Conservation (phyloP, 2,797 vertebrate genomes). For the Alca torda region DNA sequence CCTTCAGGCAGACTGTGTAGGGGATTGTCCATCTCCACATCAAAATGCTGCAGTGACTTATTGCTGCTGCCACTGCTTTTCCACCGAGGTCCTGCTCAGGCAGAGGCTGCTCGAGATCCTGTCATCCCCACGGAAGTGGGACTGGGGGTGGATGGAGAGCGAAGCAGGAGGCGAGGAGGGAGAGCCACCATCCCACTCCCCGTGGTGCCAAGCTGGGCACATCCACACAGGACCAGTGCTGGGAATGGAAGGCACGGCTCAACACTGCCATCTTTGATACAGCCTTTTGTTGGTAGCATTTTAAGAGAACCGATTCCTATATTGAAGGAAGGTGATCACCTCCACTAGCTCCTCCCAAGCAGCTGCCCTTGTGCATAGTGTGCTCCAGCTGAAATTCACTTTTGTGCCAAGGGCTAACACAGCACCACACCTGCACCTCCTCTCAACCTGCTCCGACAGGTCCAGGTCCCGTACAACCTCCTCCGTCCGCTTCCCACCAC, state of each 20-base stretch:
- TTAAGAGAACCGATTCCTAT: neutral
- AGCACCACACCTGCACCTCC: neutral
- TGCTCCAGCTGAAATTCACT: neutral
- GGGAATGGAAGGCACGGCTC: neutral
- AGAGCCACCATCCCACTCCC: neutral
- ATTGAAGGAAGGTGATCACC: neutral
- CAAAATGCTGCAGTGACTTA: neutral
- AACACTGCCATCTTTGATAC: rapidly evolving
- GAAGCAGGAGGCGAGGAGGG: neutral
- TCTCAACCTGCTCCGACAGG: neutral
- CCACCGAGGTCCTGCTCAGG: neutral
- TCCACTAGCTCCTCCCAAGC: neutral
- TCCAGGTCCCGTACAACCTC: neutral
- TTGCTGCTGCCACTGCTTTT: neutral
- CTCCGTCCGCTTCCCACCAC: neutral
- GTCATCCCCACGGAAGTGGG: neutral
- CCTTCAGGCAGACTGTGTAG: neutral
- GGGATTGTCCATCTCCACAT: neutral
- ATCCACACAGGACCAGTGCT: rapidly evolving
- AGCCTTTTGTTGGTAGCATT: neutral
- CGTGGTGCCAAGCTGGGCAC: neutral
- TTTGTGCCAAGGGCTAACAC: neutral
- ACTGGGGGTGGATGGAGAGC: rapidly evolving
- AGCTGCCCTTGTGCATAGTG: neutral
- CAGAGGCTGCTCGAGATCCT: neutral